Percentiles rank a stretch among this genome's conserved stretches.
These are phyloP conservation scores for Physeter macrocephalus DNA, from an alignment of 2,113 vertebrate species.

Conservation along the genomic window DNA sequence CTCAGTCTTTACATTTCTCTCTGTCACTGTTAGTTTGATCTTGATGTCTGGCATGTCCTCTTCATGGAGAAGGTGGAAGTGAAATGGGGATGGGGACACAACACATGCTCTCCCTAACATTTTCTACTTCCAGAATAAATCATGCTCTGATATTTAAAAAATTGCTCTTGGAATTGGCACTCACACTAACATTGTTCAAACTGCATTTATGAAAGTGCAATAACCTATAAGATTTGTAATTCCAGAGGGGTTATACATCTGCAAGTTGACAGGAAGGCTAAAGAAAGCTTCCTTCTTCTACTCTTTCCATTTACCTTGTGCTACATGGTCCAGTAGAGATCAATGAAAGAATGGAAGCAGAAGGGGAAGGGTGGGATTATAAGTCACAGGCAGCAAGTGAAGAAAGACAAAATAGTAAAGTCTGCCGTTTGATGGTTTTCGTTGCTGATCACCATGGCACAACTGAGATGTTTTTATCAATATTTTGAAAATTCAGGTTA, in stretches of 20 bases:
- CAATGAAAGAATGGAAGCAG: neutral
- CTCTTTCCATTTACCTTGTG: constrained; percentile 9
- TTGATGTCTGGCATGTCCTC: neutral
- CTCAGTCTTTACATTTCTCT: neutral
- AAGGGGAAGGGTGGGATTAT: neutral
- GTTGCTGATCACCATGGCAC: neutral
- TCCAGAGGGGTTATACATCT: neutral
- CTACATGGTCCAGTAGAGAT: neutral
- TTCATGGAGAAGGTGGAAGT: neutral
- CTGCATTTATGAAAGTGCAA: neutral
- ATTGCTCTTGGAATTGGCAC: neutral
- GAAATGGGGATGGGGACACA: neutral
- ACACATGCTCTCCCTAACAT: neutral
- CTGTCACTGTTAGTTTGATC: neutral
- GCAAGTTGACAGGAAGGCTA: neutral
- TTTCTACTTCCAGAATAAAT: neutral
- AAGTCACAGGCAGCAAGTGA: neutral
- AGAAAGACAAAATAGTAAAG: neutral
- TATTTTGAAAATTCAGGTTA: neutral
- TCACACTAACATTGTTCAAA: neutral
- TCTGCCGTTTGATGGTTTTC: neutral
- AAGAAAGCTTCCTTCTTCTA: constrained; percentile 15
- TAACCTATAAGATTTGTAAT: neutral
- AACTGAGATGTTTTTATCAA: neutral
- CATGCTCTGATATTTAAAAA: neutral